A percentile compares a stretch with the other conserved stretches of the same genome.
Conservation (phyloP, 2,113 vertebrate genomes). For the Sakesphorus luctuosus region DNA sequence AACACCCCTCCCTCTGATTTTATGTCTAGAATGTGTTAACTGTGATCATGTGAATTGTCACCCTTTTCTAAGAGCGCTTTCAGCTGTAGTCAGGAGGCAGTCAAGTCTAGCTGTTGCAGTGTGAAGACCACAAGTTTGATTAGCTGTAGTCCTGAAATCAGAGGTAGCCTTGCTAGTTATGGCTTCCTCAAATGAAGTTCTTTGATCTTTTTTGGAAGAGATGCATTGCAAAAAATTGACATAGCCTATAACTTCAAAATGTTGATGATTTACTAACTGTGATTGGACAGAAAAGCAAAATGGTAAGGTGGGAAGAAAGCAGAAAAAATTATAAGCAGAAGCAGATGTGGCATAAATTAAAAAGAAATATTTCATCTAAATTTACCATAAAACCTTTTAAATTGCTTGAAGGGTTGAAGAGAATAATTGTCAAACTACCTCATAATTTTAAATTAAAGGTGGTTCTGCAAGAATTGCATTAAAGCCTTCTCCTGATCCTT, state of each 20-base stretch:
- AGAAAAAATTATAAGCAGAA: background rate
- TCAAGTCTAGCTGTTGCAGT: background rate
- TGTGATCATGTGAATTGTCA: background rate
- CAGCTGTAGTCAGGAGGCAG: background rate
- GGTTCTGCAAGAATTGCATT: background rate
- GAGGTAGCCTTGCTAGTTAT: background rate
- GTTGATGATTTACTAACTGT: background rate
- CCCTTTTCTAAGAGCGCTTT: background rate
- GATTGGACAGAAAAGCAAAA: background rate
- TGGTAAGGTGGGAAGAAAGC: background rate
- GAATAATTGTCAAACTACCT: background rate
- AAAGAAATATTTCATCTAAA: background rate
- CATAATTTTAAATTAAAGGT: background rate
- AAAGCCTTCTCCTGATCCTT: background rate
- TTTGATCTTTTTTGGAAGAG: background rate
- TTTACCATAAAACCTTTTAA: background rate
- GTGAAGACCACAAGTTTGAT: background rate
- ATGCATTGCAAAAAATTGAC: background rate
- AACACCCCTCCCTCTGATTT: accelerated
- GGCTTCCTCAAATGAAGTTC: background rate
- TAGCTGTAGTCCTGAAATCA: background rate
- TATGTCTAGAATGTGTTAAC: background rate
- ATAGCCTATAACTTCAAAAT: background rate
- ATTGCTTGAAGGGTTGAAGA: background rate
- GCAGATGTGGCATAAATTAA: background rate